Base-by-base conservation (phyloP, 2,888 invertebrate species). In the Achlya flavicornis region DNA sequence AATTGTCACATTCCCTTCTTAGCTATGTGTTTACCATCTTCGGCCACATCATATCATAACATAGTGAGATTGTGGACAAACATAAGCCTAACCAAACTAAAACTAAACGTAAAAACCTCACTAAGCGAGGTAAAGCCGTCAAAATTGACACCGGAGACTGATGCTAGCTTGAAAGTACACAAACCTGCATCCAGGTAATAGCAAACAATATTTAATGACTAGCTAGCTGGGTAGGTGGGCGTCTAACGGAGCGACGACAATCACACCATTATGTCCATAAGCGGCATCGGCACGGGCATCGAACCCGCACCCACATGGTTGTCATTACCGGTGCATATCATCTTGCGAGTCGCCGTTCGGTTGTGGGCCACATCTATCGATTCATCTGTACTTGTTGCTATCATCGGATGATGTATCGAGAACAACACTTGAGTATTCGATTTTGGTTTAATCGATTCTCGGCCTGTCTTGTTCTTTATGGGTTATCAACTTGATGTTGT, bases 251-350 rank as follows among this genome's bases (percentile, higher is more conserved):
- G 78, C 79, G 79, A 70, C 84, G 84, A 88, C 88, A 88, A 86
- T 85, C 85, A 82, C 79, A 72, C 85, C 85, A 88, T 89, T 89
- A 89, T 88, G 83, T 81, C 85, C 84, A 83, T 83, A 85, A 78
- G 66, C 65, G 78, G 75, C 63, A 59, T 65, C 62, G 68, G 71
- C 74, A 72, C 86, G 90, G 90, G 77, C 91, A 75, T 85, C 90
- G 90, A 90, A 90, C 90, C 78, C 85, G 84, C 89, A 80, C 91
- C 91, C 91, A 91, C 91, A 84, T 87, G 85, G 70, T 74, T 68
- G 77, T 78, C 78, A 75, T 83, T 81, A 81, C 70, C 74, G 72
- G 65, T 64, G 68, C 65, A 62, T 59, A 64, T 62, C 57, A 38
- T 62, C 35, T 41, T 41, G 43, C n/a, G 14, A 43, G 46, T 48